Percentiles rank a stretch among this genome's conserved stretches.
phyloP scores from a whole-genome alignment of 2,888 invertebrate species.

The Rotaria socialis region DNA sequence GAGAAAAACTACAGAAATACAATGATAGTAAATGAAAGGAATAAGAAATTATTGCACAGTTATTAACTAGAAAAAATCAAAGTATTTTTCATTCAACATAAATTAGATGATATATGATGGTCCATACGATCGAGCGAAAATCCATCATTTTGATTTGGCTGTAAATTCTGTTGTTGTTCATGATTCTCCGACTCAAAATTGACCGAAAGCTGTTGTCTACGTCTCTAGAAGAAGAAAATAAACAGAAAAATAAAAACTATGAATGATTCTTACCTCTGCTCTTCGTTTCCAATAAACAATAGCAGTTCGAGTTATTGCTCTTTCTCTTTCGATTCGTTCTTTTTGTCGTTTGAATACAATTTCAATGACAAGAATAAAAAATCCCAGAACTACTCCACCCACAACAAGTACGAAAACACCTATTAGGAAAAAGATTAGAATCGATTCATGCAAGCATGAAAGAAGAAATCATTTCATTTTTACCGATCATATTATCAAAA shows the following conservation, averaged over 20 bases:
- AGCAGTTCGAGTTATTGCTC: conserved; percentile 89
- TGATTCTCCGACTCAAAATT: neutral
- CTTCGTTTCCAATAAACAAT: conserved; percentile 92
- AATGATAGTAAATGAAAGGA: neutral
- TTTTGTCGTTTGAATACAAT: conserved; percentile 95
- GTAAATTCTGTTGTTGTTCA: neutral
- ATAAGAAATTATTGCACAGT: neutral
- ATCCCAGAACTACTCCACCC: conserved; percentile 87
- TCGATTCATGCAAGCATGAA: too few relatives aligned
- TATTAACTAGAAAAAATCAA: neutral
- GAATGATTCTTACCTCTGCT: conserved; percentile 70
- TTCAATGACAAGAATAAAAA: conserved; percentile 88
- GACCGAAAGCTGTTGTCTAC: neutral
- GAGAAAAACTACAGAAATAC: too few relatives aligned
- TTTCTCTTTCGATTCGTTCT: conserved; percentile 84
- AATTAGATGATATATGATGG: neutral
- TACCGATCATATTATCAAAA: conserved; percentile 90
- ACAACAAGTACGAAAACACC: conserved; percentile 91
- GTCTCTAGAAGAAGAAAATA: neutral
- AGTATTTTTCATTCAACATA: neutral
- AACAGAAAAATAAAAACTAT: neutral
- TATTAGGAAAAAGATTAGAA: conserved; percentile 48
- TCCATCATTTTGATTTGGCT: neutral
- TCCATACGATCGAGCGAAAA: neutral
- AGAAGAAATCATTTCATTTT: neutral